Evolutionary conservation across 2,888 invertebrate genomes (phyloP), one percentile per base, ranked within the genome.

Genomic region (Dynastes tityus): DNA sequence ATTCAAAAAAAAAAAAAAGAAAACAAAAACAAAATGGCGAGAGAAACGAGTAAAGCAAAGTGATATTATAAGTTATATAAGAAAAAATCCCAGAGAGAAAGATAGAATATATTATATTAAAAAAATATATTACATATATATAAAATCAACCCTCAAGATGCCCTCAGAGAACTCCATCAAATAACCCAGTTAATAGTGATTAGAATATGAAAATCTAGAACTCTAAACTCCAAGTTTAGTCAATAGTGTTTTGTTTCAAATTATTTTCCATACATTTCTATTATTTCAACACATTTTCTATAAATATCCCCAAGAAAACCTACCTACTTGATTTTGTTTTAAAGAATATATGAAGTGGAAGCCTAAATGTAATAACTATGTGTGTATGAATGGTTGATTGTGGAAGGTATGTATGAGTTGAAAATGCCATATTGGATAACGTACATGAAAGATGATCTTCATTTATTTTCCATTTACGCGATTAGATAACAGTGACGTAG

Each of bases 341-440:
- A 13, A 16, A 32, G 22, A 2, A 63, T 16, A 75, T 27, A 37
- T 58, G 8, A 45, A 45, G 22, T 40, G 37, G 64, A 67, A 71
- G 79, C 80, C 80, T 77, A 80, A 79, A 63, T 78, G 45, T 78
- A 68, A 65, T 76, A 22, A 58, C 9, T 58, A 22, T 22, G 22
- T 79, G 78, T 78, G 78, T 78, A 73, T 77, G 78, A 65, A 55
- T 73, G 78, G 77, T 58, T 79, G 77, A 37, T 65, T 16, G 40
- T 27, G 22, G 5, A 9, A 22, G 3, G 11, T 11, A 22, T 27
- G 27, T 11, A 22, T 27, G 27, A 37, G 58, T 22, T 27, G 40
- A 55, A 61, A 74, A 63, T 74, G 73, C 73, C 13, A 63, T 74
- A 74, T 74, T 74, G 65, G 53, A 67, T 58, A 73, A 58, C 16